Evolutionary conservation across 1,140 invertebrate species (phyloP).

Genomic region (Platyura marginata): DNA sequence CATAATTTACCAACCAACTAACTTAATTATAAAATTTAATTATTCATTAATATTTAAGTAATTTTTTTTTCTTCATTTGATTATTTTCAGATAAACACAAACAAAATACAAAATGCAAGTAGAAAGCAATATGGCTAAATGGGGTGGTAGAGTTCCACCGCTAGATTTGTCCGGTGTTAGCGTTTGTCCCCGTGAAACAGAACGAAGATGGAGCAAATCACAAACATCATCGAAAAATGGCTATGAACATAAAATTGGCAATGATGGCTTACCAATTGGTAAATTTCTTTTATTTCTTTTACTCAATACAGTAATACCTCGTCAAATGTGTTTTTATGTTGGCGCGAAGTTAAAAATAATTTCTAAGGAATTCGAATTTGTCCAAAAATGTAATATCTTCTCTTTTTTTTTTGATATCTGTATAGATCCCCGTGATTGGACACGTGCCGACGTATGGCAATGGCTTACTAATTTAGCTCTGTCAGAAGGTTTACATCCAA

Average conservation of each 20-base stretch:
- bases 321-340: no score
- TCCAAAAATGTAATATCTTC: no score
- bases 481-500: conserved; percentile 31
- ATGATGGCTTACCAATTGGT: conserved; percentile 1
- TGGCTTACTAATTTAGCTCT: conserved; percentile 40
- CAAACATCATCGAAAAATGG: neutral
- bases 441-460: conserved; percentile 38
- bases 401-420: no score
- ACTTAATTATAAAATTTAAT: neutral
- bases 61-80: no score
- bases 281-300: neutral
- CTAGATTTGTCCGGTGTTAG: conserved; percentile 19
- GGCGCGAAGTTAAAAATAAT: no score
- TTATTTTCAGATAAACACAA: no score
- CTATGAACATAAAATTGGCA: neutral
- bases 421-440: conserved; percentile 53
- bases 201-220: neutral
- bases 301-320: neutral
- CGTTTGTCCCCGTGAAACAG: conserved; percentile 7
- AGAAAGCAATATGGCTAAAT: conserved; percentile 19
- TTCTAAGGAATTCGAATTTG: no score
- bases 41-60: no score
- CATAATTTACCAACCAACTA: no score
- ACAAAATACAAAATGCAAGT: conserved; percentile 18
- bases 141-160: conserved; percentile 20